A percentile compares a stretch with the other conserved stretches of the same genome.
These are phyloP conservation scores for Bubo blakistoni DNA, from an alignment of 2,113 vertebrate genomes.

Conservation along the genomic window DNA sequence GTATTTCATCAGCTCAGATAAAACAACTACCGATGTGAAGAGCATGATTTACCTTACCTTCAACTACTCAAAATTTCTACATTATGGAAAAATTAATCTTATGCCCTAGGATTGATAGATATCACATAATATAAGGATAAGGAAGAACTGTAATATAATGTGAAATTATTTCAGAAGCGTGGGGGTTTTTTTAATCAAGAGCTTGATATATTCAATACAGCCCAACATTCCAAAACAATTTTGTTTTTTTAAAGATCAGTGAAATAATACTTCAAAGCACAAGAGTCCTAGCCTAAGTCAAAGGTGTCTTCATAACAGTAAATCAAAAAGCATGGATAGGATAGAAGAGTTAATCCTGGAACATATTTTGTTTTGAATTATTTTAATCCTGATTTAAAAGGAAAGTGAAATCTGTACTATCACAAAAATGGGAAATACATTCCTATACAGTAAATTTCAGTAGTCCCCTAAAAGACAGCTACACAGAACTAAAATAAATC, in stretches of 20 bases:
- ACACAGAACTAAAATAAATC: not conserved
- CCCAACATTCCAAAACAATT: not conserved
- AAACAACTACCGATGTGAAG: not conserved
- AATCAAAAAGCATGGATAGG: not conserved
- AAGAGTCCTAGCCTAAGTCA: not conserved
- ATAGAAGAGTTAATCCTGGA: not conserved
- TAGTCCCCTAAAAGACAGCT: not conserved
- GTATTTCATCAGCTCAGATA: conserved; percentile 28
- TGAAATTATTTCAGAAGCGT: not conserved
- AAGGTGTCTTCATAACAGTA: not conserved
- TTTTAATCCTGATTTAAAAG: not conserved
- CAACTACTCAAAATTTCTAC: not conserved
- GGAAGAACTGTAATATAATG: not conserved
- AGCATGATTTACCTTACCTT: not conserved
- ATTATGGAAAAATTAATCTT: not conserved
- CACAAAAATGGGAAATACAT: not conserved
- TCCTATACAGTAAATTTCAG: not conserved
- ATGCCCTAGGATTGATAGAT: not conserved
- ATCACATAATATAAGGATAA: not conserved
- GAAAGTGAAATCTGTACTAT: not conserved
- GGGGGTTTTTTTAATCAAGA: not conserved
- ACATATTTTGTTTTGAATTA: not conserved
- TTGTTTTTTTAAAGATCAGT: not conserved
- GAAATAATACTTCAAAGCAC: not conserved
- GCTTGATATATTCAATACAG: not conserved